Percentiles rank a stretch among this genome's conserved stretches.
These are phyloP conservation scores for Paracanthobrama guichenoti DNA, from an alignment of 2,113 vertebrate genomes.

Conservation along the genomic window DNA sequence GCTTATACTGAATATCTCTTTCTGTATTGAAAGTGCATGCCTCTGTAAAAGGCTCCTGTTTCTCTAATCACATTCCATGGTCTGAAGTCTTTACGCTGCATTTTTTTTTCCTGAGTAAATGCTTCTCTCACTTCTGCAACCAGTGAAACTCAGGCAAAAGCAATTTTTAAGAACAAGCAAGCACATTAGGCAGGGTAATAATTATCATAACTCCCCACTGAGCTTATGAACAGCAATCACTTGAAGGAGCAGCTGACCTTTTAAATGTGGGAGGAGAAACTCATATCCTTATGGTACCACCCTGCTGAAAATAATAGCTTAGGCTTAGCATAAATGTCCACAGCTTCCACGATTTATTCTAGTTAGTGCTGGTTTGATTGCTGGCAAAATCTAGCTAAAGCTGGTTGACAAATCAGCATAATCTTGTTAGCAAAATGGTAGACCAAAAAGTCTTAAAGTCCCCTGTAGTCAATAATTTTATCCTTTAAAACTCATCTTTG, in stretches of 20 bases:
- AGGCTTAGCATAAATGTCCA: conserved; percentile 5
- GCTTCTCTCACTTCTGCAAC: background rate
- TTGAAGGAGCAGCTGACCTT: conserved; percentile 13
- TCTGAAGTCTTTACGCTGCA: conserved; percentile 20
- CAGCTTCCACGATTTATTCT: background rate
- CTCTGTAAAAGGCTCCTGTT: background rate
- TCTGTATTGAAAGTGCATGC: background rate
- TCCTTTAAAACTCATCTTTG: too few relatives aligned
- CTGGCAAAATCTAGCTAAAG: background rate
- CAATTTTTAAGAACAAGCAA: conserved; percentile 2
- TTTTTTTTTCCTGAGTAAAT: conserved; percentile 30
- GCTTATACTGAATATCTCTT: conserved; percentile 17
- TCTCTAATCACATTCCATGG: conserved; percentile 32
- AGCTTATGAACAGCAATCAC: conserved; percentile 21
- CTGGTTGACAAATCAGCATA: background rate
- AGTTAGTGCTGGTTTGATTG: background rate
- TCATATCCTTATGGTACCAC: background rate
- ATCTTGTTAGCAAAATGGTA: background rate
- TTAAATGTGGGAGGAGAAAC: background rate
- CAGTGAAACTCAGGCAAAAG: background rate
- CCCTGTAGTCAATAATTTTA: too few relatives aligned
- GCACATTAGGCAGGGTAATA: conserved; percentile 3
- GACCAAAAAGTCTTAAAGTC: too few relatives aligned
- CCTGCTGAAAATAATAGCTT: background rate
- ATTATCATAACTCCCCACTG: conserved; percentile 11